A percentile compares a stretch with the other conserved stretches of the same genome.
These are phyloP conservation scores for zebrafish (Danio rerio) DNA, from an alignment of 2,113 vertebrate genomes.

Conservation along the genomic window DNA sequence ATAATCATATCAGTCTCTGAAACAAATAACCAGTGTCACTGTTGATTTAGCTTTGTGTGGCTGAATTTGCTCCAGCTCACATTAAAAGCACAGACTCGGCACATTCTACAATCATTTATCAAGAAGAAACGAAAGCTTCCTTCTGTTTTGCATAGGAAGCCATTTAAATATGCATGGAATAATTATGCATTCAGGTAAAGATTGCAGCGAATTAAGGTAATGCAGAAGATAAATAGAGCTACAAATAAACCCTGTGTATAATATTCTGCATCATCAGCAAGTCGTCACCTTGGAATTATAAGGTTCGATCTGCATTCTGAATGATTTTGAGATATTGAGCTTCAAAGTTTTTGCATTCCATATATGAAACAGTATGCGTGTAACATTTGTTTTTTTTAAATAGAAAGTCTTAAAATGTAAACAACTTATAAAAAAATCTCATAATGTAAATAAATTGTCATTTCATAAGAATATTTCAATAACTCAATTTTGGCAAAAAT, in stretches of 20 bases:
- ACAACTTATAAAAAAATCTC: too few relatives aligned
- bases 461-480: too few relatives aligned
- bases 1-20: slow-evolving; percentile 29
- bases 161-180: background rate
- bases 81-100: slow-evolving; percentile 26
- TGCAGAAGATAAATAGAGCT: background rate
- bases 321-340: too few relatives aligned
- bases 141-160: slow-evolving; percentile 3
- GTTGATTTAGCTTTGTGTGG: background rate
- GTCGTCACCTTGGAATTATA: too few relatives aligned
- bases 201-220: background rate
- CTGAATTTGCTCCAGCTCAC: slow-evolving; percentile 14
- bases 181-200: background rate
- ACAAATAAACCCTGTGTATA: background rate
- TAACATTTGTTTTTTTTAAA: too few relatives aligned
- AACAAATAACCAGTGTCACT: slow-evolving; percentile 31
- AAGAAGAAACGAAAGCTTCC: background rate
- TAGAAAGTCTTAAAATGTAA: too few relatives aligned
- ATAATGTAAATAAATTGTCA: too few relatives aligned
- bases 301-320: too few relatives aligned
- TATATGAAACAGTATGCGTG: too few relatives aligned
- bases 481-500: too few relatives aligned
- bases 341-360: too few relatives aligned
- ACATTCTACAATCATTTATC: slow-evolving; percentile 12
- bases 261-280: background rate